Conservation (phyloP, 2,113 vertebrate species). For the Xiphophorus couchianus region DNA sequence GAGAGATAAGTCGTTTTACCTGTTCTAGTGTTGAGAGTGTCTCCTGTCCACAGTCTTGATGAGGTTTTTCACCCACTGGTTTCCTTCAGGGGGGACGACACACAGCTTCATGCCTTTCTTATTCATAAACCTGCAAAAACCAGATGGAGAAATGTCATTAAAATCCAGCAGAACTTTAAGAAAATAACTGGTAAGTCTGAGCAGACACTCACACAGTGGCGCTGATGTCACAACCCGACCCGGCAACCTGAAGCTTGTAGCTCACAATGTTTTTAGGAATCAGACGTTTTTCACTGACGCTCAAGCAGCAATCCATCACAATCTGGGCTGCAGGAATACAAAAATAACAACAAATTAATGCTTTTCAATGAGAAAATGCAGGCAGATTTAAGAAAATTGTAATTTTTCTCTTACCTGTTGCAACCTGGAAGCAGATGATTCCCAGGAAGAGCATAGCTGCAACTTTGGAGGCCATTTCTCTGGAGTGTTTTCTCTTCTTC, state of each 20-base stretch:
- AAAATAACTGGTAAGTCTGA: background rate
- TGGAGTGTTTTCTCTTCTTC: constrained; percentile 14
- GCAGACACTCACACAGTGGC: constrained; percentile 16
- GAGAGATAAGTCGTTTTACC: constrained; percentile 13
- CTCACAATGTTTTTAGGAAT: background rate
- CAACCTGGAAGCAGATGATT: constrained; percentile 32
- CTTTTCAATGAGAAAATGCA: no score
- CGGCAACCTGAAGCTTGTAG: constrained; percentile 48
- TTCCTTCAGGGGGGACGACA: constrained; percentile 7
- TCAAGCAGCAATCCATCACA: constrained; percentile 54
- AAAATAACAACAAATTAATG: background rate
- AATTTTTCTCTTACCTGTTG: constrained; percentile 51
- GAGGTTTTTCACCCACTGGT: constrained; percentile 27
- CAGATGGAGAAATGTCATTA: background rate
- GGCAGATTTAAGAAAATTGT: no score
- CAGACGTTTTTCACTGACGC: background rate
- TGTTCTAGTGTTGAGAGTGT: background rate
- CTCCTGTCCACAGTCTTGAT: constrained; percentile 24
- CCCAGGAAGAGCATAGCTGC: constrained; percentile 56
- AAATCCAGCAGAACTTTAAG: background rate
- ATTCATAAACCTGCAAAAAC: constrained; percentile 41
- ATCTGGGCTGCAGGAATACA: constrained; percentile 45
- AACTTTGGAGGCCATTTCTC: constrained; percentile 57
- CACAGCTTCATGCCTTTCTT: constrained; percentile 19
- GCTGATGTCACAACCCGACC: constrained; percentile 42